Percentiles rank a stretch among this genome's conserved stretches.
Evolutionary conservation across 2,113 vertebrate species (phyloP).

Genomic region (Lathamus discolor): DNA sequence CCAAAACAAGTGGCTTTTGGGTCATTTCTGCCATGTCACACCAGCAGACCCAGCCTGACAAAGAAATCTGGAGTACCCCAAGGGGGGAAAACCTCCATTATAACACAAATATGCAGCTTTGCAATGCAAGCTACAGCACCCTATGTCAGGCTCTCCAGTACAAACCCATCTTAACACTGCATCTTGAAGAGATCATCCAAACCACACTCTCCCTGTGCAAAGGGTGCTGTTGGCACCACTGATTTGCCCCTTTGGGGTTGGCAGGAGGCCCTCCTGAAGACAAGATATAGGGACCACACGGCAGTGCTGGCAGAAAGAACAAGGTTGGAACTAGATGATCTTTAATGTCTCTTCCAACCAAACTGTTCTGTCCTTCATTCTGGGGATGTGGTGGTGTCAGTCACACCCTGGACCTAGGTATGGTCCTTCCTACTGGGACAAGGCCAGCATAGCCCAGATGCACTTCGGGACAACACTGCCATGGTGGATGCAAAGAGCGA

Average conservation of each 20-base stretch:
- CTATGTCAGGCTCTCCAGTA: no score
- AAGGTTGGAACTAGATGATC: not conserved
- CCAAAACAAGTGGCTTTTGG: accelerated
- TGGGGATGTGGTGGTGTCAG: no score
- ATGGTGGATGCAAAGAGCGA: not conserved
- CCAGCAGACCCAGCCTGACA: not conserved
- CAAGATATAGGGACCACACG: not conserved
- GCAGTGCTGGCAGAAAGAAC: not conserved
- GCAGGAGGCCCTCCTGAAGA: not conserved
- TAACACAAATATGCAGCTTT: accelerated
- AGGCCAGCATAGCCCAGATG: not conserved
- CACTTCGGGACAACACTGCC: not conserved
- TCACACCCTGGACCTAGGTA: not conserved
- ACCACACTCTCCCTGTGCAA: not conserved
- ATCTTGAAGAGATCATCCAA: not conserved
- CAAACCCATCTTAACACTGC: not conserved
- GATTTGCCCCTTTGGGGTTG: not conserved
- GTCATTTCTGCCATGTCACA: accelerated
- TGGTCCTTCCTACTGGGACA: not conserved
- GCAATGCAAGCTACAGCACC: accelerated
- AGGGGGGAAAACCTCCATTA: not conserved
- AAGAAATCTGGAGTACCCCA: not conserved
- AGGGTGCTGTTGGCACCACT: not conserved
- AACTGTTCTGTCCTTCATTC: not conserved
- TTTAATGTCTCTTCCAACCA: not conserved